These are phyloP conservation scores for Mesocentrotus franciscanus DNA, from an alignment of 53 echinoderm and acorn worm genomes.

Conservation along the genomic window DNA sequence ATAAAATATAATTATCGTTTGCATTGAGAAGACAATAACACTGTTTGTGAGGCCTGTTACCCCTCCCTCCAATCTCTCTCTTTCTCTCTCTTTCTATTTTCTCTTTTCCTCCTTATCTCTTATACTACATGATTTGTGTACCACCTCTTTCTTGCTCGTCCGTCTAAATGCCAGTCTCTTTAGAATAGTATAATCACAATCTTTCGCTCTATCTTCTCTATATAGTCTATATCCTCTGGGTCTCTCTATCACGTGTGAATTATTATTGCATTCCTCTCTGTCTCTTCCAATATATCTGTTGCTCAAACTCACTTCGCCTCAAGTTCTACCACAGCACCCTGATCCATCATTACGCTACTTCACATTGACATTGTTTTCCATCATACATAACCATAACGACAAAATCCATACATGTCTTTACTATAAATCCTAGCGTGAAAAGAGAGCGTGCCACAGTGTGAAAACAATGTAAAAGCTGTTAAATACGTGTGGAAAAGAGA, in stretches of 20 bases:
- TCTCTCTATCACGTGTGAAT: too few species aligned
- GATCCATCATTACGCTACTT: background rate
- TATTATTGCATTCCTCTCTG: background rate
- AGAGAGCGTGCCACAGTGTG: background rate
- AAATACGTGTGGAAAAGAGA: background rate
- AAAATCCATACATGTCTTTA: too few species aligned
- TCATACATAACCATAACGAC: too few species aligned
- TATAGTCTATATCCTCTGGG: too few species aligned
- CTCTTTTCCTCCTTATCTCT: background rate
- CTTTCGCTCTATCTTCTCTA: background rate
- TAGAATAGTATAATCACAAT: too few species aligned
- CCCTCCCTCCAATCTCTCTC: background rate
- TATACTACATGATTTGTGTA: too few species aligned
- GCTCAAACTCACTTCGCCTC: background rate
- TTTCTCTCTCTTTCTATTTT: background rate
- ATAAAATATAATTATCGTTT: too few species aligned
- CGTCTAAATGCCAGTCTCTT: background rate
- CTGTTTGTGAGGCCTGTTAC: background rate
- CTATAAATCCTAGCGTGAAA: too few species aligned
- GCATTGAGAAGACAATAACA: too few species aligned
- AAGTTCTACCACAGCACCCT: background rate
- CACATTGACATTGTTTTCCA: too few species aligned
- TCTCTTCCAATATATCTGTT: background rate
- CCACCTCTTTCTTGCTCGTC: background rate
- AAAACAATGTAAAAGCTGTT: background rate